phyloP scores from a whole-genome alignment of 2,113 vertebrate genomes.

The Pomatostomus ruficeps region DNA sequence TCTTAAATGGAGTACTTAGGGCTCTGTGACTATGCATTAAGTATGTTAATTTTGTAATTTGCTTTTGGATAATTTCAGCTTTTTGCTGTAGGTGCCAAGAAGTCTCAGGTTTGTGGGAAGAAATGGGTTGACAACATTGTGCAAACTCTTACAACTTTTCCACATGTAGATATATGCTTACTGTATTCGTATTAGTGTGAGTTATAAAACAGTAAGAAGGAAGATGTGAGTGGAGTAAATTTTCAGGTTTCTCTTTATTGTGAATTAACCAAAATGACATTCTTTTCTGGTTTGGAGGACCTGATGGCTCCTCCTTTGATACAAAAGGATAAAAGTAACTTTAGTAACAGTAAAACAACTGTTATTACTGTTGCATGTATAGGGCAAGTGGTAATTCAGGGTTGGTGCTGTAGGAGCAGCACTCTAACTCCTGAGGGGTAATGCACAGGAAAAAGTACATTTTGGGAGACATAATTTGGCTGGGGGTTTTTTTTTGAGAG shows the following conservation, averaged over 20 bases:
- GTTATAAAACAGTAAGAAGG: neutral
- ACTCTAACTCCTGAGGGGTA: neutral
- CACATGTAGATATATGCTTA: neutral
- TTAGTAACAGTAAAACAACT: too few relatives aligned
- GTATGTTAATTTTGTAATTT: neutral
- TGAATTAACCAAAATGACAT: neutral
- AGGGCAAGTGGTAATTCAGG: neutral
- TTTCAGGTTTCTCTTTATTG: neutral
- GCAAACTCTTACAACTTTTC: neutral
- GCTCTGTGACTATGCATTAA: neutral
- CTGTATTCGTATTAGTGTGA: neutral
- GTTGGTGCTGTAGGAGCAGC: neutral
- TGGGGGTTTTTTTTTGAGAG: neutral
- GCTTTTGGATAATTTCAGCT: neutral
- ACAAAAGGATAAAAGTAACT: neutral
- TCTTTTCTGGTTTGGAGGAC: neutral
- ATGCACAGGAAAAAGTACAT: accelerated
- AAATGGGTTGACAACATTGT: accelerated
- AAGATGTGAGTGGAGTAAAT: neutral
- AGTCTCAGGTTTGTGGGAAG: neutral
- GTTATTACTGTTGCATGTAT: neutral
- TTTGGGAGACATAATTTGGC: neutral
- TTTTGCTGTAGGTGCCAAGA: neutral
- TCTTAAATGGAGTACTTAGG: neutral
- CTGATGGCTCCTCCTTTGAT: neutral